Conservation (phyloP, 1,140 invertebrate species). For the Hyposmocoma kahamanoa region DNA sequence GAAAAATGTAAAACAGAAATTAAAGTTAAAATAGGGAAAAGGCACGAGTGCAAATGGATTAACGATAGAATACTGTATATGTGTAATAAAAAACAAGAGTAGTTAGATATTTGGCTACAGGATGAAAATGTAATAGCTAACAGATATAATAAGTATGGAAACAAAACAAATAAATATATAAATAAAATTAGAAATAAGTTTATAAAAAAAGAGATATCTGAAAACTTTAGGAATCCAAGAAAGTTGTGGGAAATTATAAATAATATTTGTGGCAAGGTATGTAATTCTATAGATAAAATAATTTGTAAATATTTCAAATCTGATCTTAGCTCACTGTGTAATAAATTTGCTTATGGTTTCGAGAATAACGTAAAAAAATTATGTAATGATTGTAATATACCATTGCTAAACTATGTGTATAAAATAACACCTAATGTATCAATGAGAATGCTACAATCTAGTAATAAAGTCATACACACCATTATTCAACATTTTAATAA, state of each 20-base stretch:
- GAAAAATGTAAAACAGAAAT: not conserved
- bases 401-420: not conserved
- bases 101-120: not conserved
- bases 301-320: not conserved
- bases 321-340: not conserved
- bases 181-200: not conserved
- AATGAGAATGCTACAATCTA: not conserved
- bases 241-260: slow-evolving; percentile 1
- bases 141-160: slow-evolving; percentile 6
- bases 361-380: not conserved
- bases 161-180: slow-evolving; percentile 1
- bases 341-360: not conserved
- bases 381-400: not conserved
- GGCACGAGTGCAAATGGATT: not conserved
- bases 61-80: not conserved
- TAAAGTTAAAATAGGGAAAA: slow-evolving; percentile 1
- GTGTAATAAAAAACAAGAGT: slow-evolving; percentile 1
- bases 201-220: not conserved
- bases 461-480: not conserved
- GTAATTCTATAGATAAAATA: not conserved
- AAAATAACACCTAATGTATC: not conserved
- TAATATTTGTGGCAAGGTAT: not conserved
- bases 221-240: not conserved
- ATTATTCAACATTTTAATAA: not conserved
- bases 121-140: not conserved